These are phyloP conservation scores for Callorhinus ursinus DNA, from an alignment of 2,113 vertebrate species.

Conservation along the genomic window DNA sequence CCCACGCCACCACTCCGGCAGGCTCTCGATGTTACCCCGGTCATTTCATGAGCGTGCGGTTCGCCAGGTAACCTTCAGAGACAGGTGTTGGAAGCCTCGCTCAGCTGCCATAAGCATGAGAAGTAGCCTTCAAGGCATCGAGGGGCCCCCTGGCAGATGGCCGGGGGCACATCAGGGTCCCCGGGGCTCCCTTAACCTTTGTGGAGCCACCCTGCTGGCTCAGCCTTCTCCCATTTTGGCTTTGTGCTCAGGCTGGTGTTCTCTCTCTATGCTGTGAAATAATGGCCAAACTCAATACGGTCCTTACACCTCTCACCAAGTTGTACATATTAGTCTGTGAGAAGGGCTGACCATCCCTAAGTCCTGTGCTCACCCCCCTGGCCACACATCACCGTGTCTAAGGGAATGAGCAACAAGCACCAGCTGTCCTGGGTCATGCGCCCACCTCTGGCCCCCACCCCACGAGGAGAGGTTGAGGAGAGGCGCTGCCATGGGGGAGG, in stretches of 20 bases:
- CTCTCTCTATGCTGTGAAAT: background rate
- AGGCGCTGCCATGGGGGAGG: no score
- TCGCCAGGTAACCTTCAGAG: background rate
- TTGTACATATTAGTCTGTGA: rapidly evolving
- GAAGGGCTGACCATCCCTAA: rapidly evolving
- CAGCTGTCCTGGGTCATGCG: rapidly evolving
- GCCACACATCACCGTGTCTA: rapidly evolving
- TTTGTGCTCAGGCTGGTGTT: background rate
- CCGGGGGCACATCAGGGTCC: rapidly evolving
- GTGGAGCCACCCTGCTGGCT: rapidly evolving
- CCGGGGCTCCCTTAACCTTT: rapidly evolving
- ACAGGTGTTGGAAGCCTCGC: background rate
- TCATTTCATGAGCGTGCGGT: rapidly evolving
- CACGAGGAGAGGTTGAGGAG: rapidly evolving
- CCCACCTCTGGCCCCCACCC: no score
- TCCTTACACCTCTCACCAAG: rapidly evolving
- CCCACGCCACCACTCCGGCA: rapidly evolving
- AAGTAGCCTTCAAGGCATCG: rapidly evolving
- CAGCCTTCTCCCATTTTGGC: background rate
- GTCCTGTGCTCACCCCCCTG: background rate
- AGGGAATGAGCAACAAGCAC: rapidly evolving
- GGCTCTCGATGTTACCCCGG: no score
- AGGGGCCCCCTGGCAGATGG: background rate
- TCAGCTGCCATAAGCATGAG: rapidly evolving
- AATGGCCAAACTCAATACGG: rapidly evolving